Evolutionary conservation across 2,888 invertebrate species (phyloP), one percentile per base, ranked within the genome.

Genomic region (Trisateles emortualis): DNA sequence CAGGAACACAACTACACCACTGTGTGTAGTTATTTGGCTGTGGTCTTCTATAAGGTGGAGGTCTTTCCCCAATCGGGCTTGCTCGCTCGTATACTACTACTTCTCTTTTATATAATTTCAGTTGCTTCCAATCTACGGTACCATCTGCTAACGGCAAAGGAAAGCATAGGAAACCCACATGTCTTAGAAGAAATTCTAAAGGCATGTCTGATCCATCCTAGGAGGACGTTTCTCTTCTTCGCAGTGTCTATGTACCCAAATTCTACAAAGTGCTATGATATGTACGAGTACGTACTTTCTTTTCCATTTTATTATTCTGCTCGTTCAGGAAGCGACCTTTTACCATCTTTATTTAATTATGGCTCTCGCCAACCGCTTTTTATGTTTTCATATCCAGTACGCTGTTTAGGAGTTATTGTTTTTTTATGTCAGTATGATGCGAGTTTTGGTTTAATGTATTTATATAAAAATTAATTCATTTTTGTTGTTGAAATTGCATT

Each of bases 291-390:
- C 19, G 29, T 8, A 26, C 17, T 41, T 26, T 44, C 44, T 49
- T 55, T 35, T 11, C 22, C 4, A 13, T 48, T 49, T 42, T 38
- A 36, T 59, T 55, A 49, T 69, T 52, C 45, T 30, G 36, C 35
- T 36, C 41, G 9, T 9, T 40, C 42, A 13, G 46, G 13, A 14
- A 46, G 26, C 50, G 30, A 44, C 49, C 58, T 47, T 41, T 48
- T 49, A 33, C 29, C 40, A 29, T 47, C 38, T 52, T 66, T 56
- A 67, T 70, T 66, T 62, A 52, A 70, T 66, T 53, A 52, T 41
- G 52, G n/a, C 39, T 42, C 22, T 46, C 42, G n/a, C 38, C 32
- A 50, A 54, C 53, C 30, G 54, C 40, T 56, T 56, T 65, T 56
- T 61, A 58, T 16, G 46, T 36, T 47, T 50, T 36, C 39, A 39